Conservation (phyloP, 1,140 invertebrate species). For the Lucilia sericata region DNA sequence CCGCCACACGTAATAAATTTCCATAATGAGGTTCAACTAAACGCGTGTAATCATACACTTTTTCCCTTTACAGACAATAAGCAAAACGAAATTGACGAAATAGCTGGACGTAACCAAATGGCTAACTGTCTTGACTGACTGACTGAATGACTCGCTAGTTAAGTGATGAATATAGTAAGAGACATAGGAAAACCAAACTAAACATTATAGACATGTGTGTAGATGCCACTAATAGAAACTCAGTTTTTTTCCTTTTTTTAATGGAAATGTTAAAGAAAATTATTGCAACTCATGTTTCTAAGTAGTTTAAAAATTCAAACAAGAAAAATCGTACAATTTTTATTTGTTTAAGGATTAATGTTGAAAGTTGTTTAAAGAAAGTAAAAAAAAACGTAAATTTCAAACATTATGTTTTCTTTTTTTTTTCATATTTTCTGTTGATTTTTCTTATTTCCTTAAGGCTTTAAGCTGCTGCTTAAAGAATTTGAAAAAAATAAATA, state of each 20-base stretch:
- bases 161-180: background rate
- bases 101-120: background rate
- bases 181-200: background rate
- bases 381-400: background rate
- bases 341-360: background rate
- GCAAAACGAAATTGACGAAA: no score
- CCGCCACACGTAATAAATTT: conserved; percentile 46
- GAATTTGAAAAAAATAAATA: no score
- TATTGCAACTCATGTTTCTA: background rate
- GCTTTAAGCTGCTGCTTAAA: background rate
- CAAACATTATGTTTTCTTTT: background rate
- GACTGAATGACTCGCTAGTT: background rate
- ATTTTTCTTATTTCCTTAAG: background rate
- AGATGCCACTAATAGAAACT: background rate
- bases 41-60: conserved; percentile 42
- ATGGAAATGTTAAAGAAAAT: conserved; percentile 12
- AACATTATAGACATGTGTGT: background rate
- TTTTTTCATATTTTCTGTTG: background rate
- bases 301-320: no score
- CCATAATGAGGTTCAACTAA: conserved; percentile 44
- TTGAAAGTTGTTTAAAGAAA: background rate
- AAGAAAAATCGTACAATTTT: no score
- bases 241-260: background rate
- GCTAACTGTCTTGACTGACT: background rate
- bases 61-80: background rate